A percentile compares a stretch with the other conserved stretches of the same genome.
phyloP scores from a whole-genome alignment of 2,113 vertebrate genomes.

The Sander lucioperca region DNA sequence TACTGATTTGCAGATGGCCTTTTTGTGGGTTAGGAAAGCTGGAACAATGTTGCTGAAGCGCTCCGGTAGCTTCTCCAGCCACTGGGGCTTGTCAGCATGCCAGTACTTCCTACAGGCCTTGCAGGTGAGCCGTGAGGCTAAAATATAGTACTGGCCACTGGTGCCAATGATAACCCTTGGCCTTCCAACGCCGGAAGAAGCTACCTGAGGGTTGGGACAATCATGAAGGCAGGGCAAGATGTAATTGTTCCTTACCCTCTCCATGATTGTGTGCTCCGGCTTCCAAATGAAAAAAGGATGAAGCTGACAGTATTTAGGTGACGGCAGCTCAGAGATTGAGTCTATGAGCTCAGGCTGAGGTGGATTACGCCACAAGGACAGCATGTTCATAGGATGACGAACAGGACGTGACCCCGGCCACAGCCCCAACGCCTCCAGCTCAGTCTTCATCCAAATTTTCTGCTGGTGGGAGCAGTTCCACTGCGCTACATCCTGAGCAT shows the following conservation, averaged over 20 bases:
- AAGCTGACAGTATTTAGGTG: background rate
- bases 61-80: background rate
- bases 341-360: too few relatives aligned
- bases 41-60: too few relatives aligned
- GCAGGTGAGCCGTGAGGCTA: background rate
- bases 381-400: too few relatives aligned
- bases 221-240: background rate
- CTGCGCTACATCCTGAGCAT: slow-evolving; percentile 1
- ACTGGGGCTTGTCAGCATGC: background rate
- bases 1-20: slow-evolving; percentile 13
- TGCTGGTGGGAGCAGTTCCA: slow-evolving; percentile 20
- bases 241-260: too few relatives aligned
- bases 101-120: background rate
- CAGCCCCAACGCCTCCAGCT: too few relatives aligned
- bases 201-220: background rate
- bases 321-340: background rate
- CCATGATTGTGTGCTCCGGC: background rate
- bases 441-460: slow-evolving; percentile 12
- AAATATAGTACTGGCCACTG: background rate
- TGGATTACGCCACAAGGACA: too few relatives aligned
- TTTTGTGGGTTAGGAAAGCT: too few relatives aligned
- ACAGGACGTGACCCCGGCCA: too few relatives aligned
- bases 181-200: background rate
- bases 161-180: background rate
- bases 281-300: slow-evolving; percentile 12